Evolutionary conservation across 1,140 invertebrate species (phyloP).

Genomic region (Lepidostoma basale): DNA sequence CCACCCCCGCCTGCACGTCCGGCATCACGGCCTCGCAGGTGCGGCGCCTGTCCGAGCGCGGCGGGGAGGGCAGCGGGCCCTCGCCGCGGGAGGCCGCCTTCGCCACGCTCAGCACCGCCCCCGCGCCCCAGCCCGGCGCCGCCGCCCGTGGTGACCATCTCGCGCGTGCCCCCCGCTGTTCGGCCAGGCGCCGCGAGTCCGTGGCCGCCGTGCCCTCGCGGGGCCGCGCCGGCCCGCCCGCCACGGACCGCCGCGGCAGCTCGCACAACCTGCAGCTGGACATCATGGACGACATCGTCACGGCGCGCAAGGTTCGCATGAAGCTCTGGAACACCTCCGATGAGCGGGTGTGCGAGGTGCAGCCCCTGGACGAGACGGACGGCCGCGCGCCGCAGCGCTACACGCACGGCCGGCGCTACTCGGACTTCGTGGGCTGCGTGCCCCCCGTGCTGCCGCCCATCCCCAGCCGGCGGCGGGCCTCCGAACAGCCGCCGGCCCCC

Average conservation of each 20-base stretch:
- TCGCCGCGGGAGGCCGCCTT: conserved; percentile 77
- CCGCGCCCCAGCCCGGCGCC: conserved; percentile 70
- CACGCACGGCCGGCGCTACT: conserved; percentile 69
- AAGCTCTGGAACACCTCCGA: conserved; percentile 82
- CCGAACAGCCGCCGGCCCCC: conserved; percentile 67
- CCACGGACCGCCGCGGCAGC: conserved; percentile 72
- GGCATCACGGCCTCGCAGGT: conserved; percentile 85
- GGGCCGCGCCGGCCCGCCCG: conserved; percentile 64
- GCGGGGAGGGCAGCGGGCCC: conserved; percentile 71
- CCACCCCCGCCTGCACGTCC: conserved; percentile 79
- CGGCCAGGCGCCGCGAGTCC: conserved; percentile 77
- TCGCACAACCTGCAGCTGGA: conserved; percentile 82
- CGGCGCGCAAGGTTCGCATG: conserved; percentile 78
- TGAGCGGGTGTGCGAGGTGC: conserved; percentile 81
- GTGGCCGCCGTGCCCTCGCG: conserved; percentile 73
- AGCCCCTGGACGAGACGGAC: conserved; percentile 69
- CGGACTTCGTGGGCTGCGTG: conserved; percentile 67
- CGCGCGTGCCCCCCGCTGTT: conserved; percentile 76
- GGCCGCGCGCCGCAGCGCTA: conserved; percentile 62
- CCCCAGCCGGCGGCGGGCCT: conserved; percentile 66
- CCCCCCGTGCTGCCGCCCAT: conserved; percentile 58
- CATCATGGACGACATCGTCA: conserved; percentile 86
- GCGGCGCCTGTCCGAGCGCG: conserved; percentile 76
- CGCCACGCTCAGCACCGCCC: conserved; percentile 75
- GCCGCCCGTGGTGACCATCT: conserved; percentile 82